Evolutionary conservation across 1,140 invertebrate species (phyloP), one percentile per base, ranked within the genome.

Genomic region (Tetragonula clypearis): DNA sequence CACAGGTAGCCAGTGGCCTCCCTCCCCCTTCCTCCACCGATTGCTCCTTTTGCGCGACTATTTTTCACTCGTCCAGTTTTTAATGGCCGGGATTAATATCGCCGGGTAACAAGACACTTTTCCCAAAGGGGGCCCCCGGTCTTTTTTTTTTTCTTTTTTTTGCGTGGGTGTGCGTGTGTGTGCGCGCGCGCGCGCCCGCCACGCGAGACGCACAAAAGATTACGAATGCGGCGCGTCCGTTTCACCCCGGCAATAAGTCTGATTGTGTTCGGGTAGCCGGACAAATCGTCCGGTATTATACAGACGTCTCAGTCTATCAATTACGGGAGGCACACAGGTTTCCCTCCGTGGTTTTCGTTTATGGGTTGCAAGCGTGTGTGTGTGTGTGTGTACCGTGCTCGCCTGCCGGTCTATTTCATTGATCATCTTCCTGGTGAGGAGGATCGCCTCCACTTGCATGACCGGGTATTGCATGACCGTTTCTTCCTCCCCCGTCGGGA

Each of bases 71-170:
- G 92, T 92, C 91, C 92, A 94, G 91, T 94, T 94, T 94, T 95
- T 94, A 94, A 95, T 95, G 93, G 93, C 74, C 88, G 91, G 93
- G 92, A 95, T 95, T 95, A 94, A 94, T 95, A 94, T 94, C 94
- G 92, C 88, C 90, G 80, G 88, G 94, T 95, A 95, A 95, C 94
- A 95, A 94, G 94, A 95, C 93, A 94, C 94, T 94, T 93, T 92
- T 91, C 87, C 87, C 85, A 87, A 85, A 87, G 77, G 12, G 23
- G 49, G 41, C 41, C 30, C 68, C 41, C 78, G 11, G 30, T 0
- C 6, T 21, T 2, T n/a, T 0, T 15, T 21, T 2, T 0, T 21
- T 2, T n/a, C 0, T 15, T 21, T 2, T 0, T 15, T 21, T 2
- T n/a, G 26, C 8, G 91, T 74, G 90, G 88, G 90, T 92, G 89